Percentiles rank a stretch among this genome's conserved stretches.
Conservation (phyloP, 2,888 invertebrate species). For the Aphidius colemani region DNA sequence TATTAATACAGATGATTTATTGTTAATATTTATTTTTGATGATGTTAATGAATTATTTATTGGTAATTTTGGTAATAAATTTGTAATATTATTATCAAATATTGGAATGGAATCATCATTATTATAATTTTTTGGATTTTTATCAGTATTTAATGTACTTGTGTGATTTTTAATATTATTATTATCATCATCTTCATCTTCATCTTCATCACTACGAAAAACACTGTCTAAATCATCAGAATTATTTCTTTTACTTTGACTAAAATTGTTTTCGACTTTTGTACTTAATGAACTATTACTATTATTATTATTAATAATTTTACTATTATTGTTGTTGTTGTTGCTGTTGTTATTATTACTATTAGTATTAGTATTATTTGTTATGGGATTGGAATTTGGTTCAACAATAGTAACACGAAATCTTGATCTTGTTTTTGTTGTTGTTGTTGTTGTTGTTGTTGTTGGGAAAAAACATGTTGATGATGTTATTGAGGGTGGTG, state of each 20-base stretch:
- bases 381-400: conserved; percentile 26
- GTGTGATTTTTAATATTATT: too few species aligned
- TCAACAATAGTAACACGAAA: conserved; percentile 58
- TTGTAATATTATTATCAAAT: neutral
- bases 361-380: neutral
- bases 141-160: neutral
- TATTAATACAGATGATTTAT: too few species aligned
- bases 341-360: neutral
- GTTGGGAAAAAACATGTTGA: conserved; percentile 64
- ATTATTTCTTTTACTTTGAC: conserved; percentile 37
- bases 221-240: conserved; percentile 40
- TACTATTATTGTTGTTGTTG: conserved; percentile 32
- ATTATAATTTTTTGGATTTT: neutral
- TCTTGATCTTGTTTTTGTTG: conserved; percentile 56
- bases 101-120: neutral
- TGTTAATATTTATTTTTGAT: neutral
- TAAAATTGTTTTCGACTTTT: conserved; percentile 43
- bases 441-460: conserved; percentile 50
- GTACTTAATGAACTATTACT: conserved; percentile 39
- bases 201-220: conserved; percentile 28
- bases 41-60: neutral
- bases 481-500: conserved; percentile 52
- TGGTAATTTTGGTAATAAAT: too few species aligned
- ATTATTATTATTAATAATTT: conserved; percentile 38
- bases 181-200: conserved; percentile 20